These are phyloP conservation scores for Paralichthys olivaceus DNA, from an alignment of 2,113 vertebrate species.

Conservation along the genomic window DNA sequence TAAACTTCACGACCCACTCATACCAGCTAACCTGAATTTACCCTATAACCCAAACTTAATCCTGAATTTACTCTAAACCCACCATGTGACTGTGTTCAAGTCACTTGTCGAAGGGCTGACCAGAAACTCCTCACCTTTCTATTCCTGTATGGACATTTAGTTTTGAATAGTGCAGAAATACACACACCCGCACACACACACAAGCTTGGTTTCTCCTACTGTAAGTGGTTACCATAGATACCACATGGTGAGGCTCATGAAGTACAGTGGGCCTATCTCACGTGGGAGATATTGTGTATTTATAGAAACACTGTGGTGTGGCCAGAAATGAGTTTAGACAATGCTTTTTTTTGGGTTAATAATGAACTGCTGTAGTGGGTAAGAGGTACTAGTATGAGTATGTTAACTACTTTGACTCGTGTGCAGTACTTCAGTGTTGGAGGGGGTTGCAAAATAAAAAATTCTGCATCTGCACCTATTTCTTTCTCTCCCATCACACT, in stretches of 20 bases:
- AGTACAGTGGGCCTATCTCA: constrained; percentile 78
- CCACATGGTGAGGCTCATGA: constrained; percentile 72
- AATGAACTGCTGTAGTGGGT: constrained; percentile 3
- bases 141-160: constrained; percentile 42
- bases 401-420: background rate
- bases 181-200: constrained; percentile 27
- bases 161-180: constrained; percentile 38
- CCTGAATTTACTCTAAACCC: background rate
- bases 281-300: constrained; percentile 77
- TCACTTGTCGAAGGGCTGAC: constrained; percentile 15
- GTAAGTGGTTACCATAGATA: constrained; percentile 81
- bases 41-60: background rate
- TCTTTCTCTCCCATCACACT: background rate
- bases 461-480: background rate
- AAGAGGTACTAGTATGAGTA: background rate
- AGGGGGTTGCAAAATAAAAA: background rate
- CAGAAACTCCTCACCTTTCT: constrained; percentile 22
- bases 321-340: constrained; percentile 71
- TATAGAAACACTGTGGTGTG: constrained; percentile 73
- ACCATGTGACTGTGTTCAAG: background rate
- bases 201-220: constrained; percentile 70
- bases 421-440: constrained; percentile 18
- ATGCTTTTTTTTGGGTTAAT: constrained; percentile 39
- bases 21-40: background rate
- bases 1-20: background rate